Evolutionary conservation across 2,888 invertebrate genomes (phyloP), one percentile per base, ranked within the genome.

Genomic region (Hyles lineata): DNA sequence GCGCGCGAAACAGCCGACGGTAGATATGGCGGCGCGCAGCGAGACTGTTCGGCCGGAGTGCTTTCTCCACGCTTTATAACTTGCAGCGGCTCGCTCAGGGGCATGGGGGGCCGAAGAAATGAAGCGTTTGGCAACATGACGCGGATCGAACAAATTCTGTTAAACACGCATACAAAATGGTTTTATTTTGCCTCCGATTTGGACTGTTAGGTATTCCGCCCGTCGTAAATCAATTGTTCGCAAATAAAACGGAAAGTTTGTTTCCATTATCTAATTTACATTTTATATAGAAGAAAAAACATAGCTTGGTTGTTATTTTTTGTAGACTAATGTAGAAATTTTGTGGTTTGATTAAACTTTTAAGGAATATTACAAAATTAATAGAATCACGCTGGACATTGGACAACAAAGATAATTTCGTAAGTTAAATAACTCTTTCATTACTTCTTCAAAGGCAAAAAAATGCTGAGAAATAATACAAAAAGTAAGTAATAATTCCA

Each of bases 51-150:
- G 87, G 73, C 77, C 86, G 86, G 82, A 82, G 87, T 87, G 92
- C 94, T 94, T 94, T 94, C 94, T 91, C 94, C 87, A 75, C 85
- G 84, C 91, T 93, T 92, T 94, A 94, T 94, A 94, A 92, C 89
- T 85, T 90, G 89, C 83, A 80, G 74, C 78, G 76, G 76, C 70
- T 76, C 78, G 73, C 74, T 75, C 77, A 78, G 79, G 75, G 76
- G 82, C 79, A 79, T 80, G 87, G 90, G 90, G 91, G 89, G 87
- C 84, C 86, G 85, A 89, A 89, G 89, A 91, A 91, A 91, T 88
- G 87, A 91, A 90, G 87, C 80, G 83, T 91, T 90, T 92, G 87
- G 87, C 90, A 92, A 92, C 83, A 85, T 82, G 82, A 86, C 85
- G 88, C 89, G 87, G 89, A 89, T 88, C 67, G 67, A 67, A 67